phyloP scores from a whole-genome alignment of 2,888 invertebrate species.

The Drosophila macrothrix region DNA sequence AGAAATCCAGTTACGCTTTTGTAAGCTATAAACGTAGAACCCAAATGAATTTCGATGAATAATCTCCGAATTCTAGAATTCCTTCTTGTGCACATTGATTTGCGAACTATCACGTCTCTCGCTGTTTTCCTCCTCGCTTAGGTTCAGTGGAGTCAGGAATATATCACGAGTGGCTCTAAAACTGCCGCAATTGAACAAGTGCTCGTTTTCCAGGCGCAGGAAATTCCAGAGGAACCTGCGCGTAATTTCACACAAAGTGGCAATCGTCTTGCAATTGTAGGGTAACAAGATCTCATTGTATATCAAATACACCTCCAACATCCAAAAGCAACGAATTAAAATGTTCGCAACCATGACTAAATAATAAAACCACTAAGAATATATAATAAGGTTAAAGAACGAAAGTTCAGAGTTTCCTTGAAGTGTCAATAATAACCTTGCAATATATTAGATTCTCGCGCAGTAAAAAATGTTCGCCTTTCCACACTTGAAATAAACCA shows the following conservation, averaged over 20 bases:
- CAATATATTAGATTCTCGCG: constrained; percentile 97
- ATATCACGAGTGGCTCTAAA: constrained; percentile 98
- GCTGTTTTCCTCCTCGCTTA: neutral
- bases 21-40: no score
- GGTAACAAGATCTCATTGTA: constrained; percentile 89
- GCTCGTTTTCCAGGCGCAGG: constrained; percentile 99
- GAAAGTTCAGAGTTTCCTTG: neutral
- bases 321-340: constrained; percentile 95
- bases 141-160: constrained; percentile 86
- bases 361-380: constrained; percentile 89
- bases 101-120: neutral
- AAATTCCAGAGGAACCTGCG: constrained; percentile 98
- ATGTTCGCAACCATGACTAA: constrained; percentile 97
- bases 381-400: neutral
- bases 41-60: neutral
- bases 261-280: constrained; percentile 91
- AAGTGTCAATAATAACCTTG: constrained; percentile 86
- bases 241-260: constrained; percentile 93
- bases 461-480: constrained; percentile 94
- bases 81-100: neutral
- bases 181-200: constrained; percentile 98
- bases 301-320: constrained; percentile 91
- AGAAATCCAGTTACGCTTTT: no score
- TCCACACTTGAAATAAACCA: constrained; percentile 95
- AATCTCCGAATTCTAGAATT: neutral